Evolutionary conservation across 2,888 invertebrate genomes (phyloP).

Genomic region (Papilio gigon): DNA sequence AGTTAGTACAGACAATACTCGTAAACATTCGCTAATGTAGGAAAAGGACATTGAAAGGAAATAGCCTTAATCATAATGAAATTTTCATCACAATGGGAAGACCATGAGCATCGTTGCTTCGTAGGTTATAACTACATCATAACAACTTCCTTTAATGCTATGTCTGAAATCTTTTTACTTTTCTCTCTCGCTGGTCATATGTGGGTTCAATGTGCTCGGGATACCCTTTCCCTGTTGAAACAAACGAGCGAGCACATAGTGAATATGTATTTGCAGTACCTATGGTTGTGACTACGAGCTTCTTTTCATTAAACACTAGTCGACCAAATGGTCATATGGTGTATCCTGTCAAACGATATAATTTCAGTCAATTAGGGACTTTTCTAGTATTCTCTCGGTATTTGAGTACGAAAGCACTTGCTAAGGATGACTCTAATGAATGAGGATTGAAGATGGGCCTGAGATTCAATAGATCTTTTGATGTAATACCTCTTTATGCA

Average conservation of each 20-base stretch:
- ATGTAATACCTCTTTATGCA: slow-evolving; percentile 7
- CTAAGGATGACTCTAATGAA: neutral
- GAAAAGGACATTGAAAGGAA: slow-evolving; percentile 4
- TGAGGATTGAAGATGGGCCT: neutral
- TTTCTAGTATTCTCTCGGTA: neutral
- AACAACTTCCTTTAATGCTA: slow-evolving; percentile 10
- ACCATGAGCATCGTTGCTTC: neutral
- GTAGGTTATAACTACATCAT: slow-evolving; percentile 5
- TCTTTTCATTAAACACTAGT: too few relatives aligned
- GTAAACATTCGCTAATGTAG: neutral
- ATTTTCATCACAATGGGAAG: slow-evolving; percentile 21
- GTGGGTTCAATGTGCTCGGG: neutral
- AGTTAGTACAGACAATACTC: neutral
- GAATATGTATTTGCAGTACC: too few relatives aligned
- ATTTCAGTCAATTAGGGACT: too few relatives aligned
- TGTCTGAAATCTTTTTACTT: neutral
- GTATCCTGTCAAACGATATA: too few relatives aligned
- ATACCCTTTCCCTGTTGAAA: neutral
- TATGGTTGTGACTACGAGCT: too few relatives aligned
- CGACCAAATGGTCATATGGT: too few relatives aligned
- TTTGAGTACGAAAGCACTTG: neutral
- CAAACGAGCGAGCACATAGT: neutral
- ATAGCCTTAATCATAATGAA: slow-evolving; percentile 5
- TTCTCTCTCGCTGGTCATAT: neutral
- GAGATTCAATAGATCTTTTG: slow-evolving; percentile 22